Conservation (phyloP, 2,888 invertebrate genomes). For the Erebia aethiops region DNA sequence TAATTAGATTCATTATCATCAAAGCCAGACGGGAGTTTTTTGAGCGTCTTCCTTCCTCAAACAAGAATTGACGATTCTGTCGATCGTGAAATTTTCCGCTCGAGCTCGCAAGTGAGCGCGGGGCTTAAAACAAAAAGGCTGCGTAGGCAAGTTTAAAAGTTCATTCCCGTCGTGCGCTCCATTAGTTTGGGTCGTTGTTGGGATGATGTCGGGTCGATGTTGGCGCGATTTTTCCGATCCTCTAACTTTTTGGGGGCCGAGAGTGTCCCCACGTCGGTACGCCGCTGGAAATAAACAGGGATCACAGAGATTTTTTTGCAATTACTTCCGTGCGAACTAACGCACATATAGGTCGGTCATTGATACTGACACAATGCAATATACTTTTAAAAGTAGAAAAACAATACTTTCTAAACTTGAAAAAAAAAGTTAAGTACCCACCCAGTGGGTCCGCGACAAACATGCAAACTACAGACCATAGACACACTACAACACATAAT, state of each 20-base stretch:
- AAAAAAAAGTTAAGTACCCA: too few relatives aligned
- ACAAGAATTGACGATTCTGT: constrained; percentile 37
- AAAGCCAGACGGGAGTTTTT: constrained; percentile 26
- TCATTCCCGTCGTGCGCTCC: constrained; percentile 65
- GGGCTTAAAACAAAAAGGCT: constrained; percentile 38
- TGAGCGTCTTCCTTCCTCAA: constrained; percentile 33
- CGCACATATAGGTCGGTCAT: constrained; percentile 29
- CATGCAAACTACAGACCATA: too few relatives aligned
- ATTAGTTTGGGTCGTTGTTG: constrained; percentile 63
- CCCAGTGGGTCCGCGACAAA: too few relatives aligned
- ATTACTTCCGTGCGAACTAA: constrained; percentile 40
- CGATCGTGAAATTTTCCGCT: constrained; percentile 41
- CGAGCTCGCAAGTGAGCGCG: constrained; percentile 32
- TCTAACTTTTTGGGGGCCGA: constrained; percentile 55
- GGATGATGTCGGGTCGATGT: constrained; percentile 54
- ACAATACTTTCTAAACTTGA: too few relatives aligned
- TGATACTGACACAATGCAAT: too few relatives aligned
- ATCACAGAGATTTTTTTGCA: constrained; percentile 55
- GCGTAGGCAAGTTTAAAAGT: constrained; percentile 60
- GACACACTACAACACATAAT: too few relatives aligned
- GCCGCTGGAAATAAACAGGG: constrained; percentile 63
- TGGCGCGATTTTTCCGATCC: constrained; percentile 64
- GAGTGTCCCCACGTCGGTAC: constrained; percentile 49
- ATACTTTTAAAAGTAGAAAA: too few relatives aligned
- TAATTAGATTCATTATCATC: constrained; percentile 31